Evolutionary conservation across 2,888 invertebrate genomes (phyloP), one percentile per base, ranked within the genome.

Genomic region (Hydrotaea diabolus): DNA sequence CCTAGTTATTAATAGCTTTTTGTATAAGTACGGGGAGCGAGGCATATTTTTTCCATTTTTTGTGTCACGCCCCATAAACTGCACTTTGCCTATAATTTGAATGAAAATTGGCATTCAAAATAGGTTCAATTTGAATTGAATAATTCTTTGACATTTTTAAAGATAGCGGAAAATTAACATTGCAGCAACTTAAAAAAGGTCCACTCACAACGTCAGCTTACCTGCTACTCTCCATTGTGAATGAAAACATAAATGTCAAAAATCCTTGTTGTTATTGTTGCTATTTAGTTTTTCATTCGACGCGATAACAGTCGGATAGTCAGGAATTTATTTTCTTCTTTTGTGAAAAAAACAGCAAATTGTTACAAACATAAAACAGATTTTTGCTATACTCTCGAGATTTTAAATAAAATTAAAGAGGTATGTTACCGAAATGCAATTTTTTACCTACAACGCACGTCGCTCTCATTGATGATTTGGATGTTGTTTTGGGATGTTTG

Each of bases 191-290:
- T 49, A 49, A 49, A 49, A 49, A 49, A n/a, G 2, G 49, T 49
- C n/a, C 49, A 49, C 15, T 49, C n/a, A 49, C 49, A 49, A 49
- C 23, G 43, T 39, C 19, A 73, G 79, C 79, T 57, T 76, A 43
- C n/a, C n/a, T n/a, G n/a, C 31, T 31, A 7, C 31, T 31, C 3
- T 31, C 72, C 82, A 79, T 57, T 69, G 55, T 15, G 4, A 8
- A 4, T 19, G 55, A 64, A 57, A 23, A 15, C 26, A n/a, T 11
- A 80, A 77, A 77, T 43, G 81, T 84, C 81, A 84, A 71, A 77
- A 55, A 36, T 77, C 46, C 21, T 66, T 59, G 15, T 80, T 73
- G 15, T 80, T 73, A 26, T 36, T 57, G 46, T 69, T 80, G 19
- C 73, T 39, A 39, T 11, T 62, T 77, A 66, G 57, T 74, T 13